A percentile compares a stretch with the other conserved stretches of the same genome.
Evolutionary conservation across 2,113 vertebrate species (phyloP).

Genomic region (Callocephalon fimbriatum): DNA sequence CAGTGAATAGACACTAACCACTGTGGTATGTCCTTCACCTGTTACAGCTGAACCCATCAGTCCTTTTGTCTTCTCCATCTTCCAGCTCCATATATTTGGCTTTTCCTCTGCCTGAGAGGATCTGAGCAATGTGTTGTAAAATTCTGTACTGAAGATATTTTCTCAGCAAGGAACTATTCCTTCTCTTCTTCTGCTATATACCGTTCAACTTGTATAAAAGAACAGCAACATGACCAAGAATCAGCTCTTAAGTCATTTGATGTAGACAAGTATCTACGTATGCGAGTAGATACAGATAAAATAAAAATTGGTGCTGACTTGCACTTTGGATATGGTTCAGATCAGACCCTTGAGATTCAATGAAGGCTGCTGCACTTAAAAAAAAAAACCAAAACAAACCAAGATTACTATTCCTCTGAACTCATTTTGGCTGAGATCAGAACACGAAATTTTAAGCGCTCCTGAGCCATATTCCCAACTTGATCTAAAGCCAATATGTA

Average conservation of each 20-base stretch:
- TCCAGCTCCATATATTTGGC: neutral
- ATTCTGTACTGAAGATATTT: neutral
- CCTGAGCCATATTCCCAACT: neutral
- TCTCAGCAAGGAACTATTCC: neutral
- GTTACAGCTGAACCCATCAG: neutral
- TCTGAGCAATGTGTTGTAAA: neutral
- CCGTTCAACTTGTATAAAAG: neutral
- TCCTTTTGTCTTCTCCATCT: neutral
- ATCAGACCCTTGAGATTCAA: neutral
- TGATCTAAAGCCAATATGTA: neutral
- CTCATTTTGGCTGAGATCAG: neutral
- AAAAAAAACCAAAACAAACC: too few relatives aligned
- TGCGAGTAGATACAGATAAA: neutral
- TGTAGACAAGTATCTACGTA: neutral
- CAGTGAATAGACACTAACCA: neutral
- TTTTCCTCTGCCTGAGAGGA: neutral
- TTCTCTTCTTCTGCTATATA: neutral
- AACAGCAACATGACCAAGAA: neutral
- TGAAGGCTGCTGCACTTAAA: neutral
- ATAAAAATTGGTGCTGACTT: neutral
- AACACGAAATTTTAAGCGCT: neutral
- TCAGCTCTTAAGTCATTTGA: neutral
- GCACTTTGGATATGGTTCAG: neutral
- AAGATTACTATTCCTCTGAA: neutral
- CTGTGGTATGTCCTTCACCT: neutral